Percentiles rank a stretch among this genome's conserved stretches.
Conservation (phyloP, 2,888 invertebrate species). For the Phrixothrix hirtus region DNA sequence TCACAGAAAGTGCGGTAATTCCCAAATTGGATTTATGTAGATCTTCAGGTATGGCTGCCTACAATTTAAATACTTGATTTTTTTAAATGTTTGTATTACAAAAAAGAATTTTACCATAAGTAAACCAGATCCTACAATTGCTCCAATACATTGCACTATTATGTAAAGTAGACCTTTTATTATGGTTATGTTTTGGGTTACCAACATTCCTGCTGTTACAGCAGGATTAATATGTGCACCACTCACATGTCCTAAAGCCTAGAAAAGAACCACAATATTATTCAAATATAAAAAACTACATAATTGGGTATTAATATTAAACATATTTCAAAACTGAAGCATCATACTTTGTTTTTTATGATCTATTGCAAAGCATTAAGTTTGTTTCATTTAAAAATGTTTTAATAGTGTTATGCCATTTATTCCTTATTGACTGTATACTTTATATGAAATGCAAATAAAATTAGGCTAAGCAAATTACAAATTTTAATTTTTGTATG, state of each 20-base stretch:
- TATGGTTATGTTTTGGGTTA: constrained; percentile 77
- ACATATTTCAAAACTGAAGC: too few species aligned
- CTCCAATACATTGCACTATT: constrained; percentile 80
- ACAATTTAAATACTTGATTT: too few species aligned
- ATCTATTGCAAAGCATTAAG: too few species aligned
- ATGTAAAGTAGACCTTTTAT: constrained; percentile 78
- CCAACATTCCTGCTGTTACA: constrained; percentile 79
- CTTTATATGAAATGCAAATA: too few species aligned
- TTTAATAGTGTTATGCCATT: too few species aligned
- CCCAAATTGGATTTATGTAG: constrained; percentile 69
- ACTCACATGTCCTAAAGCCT: constrained; percentile 85
- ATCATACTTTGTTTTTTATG: too few species aligned
- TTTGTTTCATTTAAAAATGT: too few species aligned
- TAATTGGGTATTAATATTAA: too few species aligned
- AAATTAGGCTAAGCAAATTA: too few species aligned
- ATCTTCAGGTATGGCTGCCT: constrained; percentile 71
- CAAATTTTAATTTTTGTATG: too few species aligned
- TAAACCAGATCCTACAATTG: constrained; percentile 76
- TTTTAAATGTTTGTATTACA: constrained; percentile 1
- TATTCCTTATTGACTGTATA: too few species aligned
- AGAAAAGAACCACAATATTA: constrained; percentile 42
- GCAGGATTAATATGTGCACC: constrained; percentile 94
- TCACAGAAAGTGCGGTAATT: constrained; percentile 66
- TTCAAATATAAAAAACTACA: not conserved
- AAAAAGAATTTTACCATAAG: constrained; percentile 61